phyloP scores from a whole-genome alignment of 1,140 invertebrate genomes.

The Mactra quadrangularis region DNA sequence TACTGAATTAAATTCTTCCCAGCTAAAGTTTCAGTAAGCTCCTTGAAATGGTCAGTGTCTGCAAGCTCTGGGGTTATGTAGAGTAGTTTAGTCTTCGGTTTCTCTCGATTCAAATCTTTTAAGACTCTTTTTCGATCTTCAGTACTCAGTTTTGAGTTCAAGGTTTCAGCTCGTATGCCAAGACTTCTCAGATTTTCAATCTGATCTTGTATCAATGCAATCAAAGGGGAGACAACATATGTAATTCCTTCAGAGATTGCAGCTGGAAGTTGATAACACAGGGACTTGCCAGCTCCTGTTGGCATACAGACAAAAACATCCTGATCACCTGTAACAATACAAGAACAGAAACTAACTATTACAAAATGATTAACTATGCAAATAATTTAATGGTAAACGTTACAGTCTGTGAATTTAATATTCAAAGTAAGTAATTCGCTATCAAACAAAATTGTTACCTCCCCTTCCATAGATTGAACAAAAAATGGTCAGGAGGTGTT shows the following conservation, averaged over 20 bases:
- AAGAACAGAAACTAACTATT: no score
- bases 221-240: conserved; percentile 88
- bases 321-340: conserved; percentile 83
- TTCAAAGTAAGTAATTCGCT: background rate
- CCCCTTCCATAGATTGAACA: no score
- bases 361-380: background rate
- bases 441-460: no score
- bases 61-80: conserved; percentile 97
- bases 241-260: conserved; percentile 86
- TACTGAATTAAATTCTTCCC: conserved; percentile 86
- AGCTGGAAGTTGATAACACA: conserved; percentile 90
- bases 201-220: conserved; percentile 89
- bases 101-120: conserved; percentile 71
- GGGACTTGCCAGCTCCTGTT: conserved; percentile 89
- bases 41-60: conserved; percentile 90
- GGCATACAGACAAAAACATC: conserved; percentile 91
- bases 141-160: conserved; percentile 93
- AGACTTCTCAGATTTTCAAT: conserved; percentile 84
- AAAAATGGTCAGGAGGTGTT: no score
- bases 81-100: conserved; percentile 90
- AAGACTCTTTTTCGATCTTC: conserved; percentile 89
- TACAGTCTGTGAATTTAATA: background rate
- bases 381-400: background rate
- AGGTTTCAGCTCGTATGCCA: conserved; percentile 91
- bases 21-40: conserved; percentile 83